These are phyloP conservation scores for Blennius ocellaris DNA, from an alignment of 2,113 vertebrate species.

Conservation along the genomic window DNA sequence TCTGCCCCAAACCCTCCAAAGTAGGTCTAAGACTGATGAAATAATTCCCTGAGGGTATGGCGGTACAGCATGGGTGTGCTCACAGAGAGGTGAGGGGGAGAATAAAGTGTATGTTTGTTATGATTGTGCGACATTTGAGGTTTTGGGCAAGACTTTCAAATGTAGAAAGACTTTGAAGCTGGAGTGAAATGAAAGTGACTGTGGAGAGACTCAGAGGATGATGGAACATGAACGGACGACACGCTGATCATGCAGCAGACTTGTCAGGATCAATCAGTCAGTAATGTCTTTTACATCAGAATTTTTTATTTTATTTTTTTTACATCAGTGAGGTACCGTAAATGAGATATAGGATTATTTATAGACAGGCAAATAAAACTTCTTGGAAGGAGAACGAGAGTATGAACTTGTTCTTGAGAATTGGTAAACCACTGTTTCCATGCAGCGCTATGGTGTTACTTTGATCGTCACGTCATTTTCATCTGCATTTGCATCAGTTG, in stretches of 20 bases:
- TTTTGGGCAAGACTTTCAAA: conserved; percentile 41
- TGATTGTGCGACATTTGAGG: conserved; percentile 39
- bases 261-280: not conserved
- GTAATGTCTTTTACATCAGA: not conserved
- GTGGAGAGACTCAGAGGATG: conserved; percentile 19
- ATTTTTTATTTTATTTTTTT: not conserved
- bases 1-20: not conserved
- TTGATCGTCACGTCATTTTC: too few relatives aligned
- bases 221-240: conserved; percentile 10
- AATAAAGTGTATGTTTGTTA: conserved; percentile 14
- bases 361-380: too few relatives aligned
- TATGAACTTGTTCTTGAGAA: too few relatives aligned
- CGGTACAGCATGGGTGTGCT: not conserved
- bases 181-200: conserved; percentile 33
- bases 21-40: not conserved
- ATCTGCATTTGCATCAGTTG: too few relatives aligned
- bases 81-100: not conserved
- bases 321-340: not conserved
- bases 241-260: conserved; percentile 1
- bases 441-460: too few relatives aligned
- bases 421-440: too few relatives aligned
- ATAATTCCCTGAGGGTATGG: not conserved
- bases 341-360: too few relatives aligned
- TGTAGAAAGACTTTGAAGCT: conserved; percentile 44
- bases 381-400: too few relatives aligned